Evolutionary conservation across 2,888 invertebrate species (phyloP), one percentile per base, ranked within the genome.

Genomic region (Melieria omissa): DNA sequence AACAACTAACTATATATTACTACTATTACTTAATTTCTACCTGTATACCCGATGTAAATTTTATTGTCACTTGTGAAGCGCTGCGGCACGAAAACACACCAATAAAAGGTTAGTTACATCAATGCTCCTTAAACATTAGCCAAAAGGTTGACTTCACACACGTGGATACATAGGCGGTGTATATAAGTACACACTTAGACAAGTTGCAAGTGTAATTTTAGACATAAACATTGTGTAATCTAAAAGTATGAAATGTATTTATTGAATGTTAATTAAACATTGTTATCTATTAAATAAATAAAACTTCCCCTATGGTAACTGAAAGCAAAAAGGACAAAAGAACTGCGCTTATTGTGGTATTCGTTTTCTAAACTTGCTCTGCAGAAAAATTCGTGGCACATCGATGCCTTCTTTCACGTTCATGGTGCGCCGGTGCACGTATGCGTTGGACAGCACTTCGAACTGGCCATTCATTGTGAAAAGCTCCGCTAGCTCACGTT

Each of bases 401-500:
- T 96, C 92, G 62, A 99, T 89, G 9, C 93, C 93, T 88, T 98
- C 96, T 82, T 98, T 98, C 68, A 93, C 89, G 87, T 99, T 99
- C 0, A 97, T 89, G 0, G 99, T 99, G 68, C 96, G 90, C 47
- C 97, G 89, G 80, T 96, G 91, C 4, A 99, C 90, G 85, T 98
- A 99, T 0, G 90, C 90, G 83, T 93, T 94, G 69, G 88, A 88
- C 0, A 91, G 77, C 2, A 92, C 88, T 78, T 91, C 88, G 86
- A 96, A 97, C 14, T 49, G n/a, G 0, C 96, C 96, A 72, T 89
- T 89, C 7, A 88, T 86, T 5, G 82, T 83, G 82, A 96, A 94
- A 10, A 98, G 76, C 5, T 88, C 82, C 0, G 86, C 84, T 0
- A 97, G 83, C 83, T 93, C 92, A 55, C 94, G 92, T 78, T 90